Base-by-base conservation (phyloP, 2,888 invertebrate genomes). In the Beris chalybata region DNA sequence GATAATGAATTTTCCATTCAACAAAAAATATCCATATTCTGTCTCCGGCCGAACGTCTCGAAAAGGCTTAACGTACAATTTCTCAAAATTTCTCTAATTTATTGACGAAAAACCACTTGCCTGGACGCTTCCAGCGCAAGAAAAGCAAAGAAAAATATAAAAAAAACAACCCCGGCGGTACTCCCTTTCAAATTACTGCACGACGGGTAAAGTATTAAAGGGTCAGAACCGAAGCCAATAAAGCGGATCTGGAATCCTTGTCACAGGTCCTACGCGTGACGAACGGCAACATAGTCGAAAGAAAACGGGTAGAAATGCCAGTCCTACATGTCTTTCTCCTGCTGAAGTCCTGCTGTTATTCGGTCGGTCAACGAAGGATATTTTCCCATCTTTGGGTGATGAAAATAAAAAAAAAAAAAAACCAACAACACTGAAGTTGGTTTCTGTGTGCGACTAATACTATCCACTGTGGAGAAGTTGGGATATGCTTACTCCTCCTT, bases 191-290 rank as follows among this genome's bases (percentile, higher is more conserved):
- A 61, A 61, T 61, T 61, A 61, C 52, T 50, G 52, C 61, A 61
- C 61, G 38, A 52, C 61, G 52, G 58, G 58, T 57, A 30, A 64
- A 44, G 64, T n/a, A 64, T 67, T 67, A 67, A 56, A 64, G 67
- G 61, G 61, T 64, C 48, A 57, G 55, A 53, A 56, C 47, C 13
- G 38, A 67, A 67, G 55, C 64, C 67, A 67, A 67, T 67, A 67
- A 67, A 56, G 58, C 54, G 64, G 43, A 67, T 64, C 64, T 52
- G 32, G 54, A 64, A 67, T 57, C 67, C 58, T 67, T 64, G 57
- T 56, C 53, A 44, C 59, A 45, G 52, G 56, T 50, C 63, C 63
- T 63, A 47, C 30, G 31, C 30, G 58, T 30, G 30, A 53, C 11
- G 31, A 31, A 31, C 30, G 53, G 31, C 31, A 30, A 9, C 30